Evolutionary conservation across 2,113 vertebrate genomes (phyloP), one percentile per base, ranked within the genome.

Genomic region (Archilochus colubris): DNA sequence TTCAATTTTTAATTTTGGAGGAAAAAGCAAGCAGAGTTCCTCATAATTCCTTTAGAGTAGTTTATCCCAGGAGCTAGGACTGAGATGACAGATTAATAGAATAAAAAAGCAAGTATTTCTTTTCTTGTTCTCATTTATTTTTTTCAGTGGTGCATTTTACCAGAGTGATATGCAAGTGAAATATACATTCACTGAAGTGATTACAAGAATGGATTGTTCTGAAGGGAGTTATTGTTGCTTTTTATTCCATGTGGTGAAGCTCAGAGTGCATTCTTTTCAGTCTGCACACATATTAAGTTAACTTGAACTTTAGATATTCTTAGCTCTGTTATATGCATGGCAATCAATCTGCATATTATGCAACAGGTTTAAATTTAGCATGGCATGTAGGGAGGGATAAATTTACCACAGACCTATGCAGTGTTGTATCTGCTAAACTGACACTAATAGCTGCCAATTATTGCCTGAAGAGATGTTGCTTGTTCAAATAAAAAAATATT

Each of bases 341-440:
- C 59, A 92, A 72, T 86, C 57, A 94, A 94, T 91, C 89, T 91
- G 67, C 82, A 91, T 86, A 80, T 96, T 96, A 95, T 95, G 84
- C 93, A 95, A 91, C 75, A 92, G 66, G 73, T 79, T 97, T 95
- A 93, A 96, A 94, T 94, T 96, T 93, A 94, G 90, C 53, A 43
- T 31, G 67, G 72, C 70, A 40, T 85, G 73, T 92, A 85, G 51
- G 31, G 83, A 96, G 83, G 87, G 74, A 91, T 88, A 96, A 72
- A 91, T 95, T 88, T 95, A 62, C 62, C 76, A 81, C 53, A 88
- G 83, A 79, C 33, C 43, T 57, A n/a, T 92, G 91, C 82, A 91
- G 76, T 55, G 66, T 76, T 73, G 57, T 85, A 64, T 68, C 72
- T 91, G 74, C 87, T 67, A 92, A 85, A 61, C 53, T 83, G 72